Percentiles rank a stretch among this genome's conserved stretches.
These are phyloP conservation scores for Petromus typicus DNA, from an alignment of 2,113 vertebrate species.

Conservation along the genomic window DNA sequence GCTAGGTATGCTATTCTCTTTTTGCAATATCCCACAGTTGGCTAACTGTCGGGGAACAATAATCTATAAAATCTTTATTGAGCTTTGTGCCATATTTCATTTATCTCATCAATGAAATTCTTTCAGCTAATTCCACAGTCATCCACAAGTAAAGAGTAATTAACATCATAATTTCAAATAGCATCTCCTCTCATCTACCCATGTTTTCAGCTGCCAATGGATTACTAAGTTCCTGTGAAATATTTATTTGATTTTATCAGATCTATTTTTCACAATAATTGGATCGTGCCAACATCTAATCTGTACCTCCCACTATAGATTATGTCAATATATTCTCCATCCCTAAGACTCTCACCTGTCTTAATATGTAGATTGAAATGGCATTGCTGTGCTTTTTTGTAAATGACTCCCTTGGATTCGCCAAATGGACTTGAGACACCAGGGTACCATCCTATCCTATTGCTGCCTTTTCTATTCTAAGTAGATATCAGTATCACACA, in stretches of 20 bases:
- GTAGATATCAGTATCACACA: neutral
- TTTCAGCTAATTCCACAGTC: slow-evolving; percentile 7
- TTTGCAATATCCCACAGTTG: slow-evolving; percentile 22
- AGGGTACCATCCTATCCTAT: neutral
- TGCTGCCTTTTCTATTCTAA: neutral
- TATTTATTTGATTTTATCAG: slow-evolving; percentile 17
- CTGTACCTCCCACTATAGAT: neutral
- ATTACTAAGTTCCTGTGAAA: neutral
- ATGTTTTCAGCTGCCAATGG: neutral
- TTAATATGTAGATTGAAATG: neutral
- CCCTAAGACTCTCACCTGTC: neutral
- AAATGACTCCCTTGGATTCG: neutral
- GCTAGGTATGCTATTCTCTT: neutral
- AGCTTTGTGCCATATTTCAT: slow-evolving; percentile 41
- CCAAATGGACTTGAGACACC: accelerated
- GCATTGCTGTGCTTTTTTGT: neutral
- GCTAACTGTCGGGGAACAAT: slow-evolving; percentile 34
- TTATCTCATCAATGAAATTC: slow-evolving; percentile 8
- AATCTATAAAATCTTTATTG: neutral
- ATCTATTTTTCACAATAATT: neutral
- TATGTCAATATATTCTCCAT: neutral
- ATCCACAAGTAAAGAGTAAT: slow-evolving; percentile 24
- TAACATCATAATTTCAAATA: slow-evolving; percentile 52
- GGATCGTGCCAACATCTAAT: neutral
- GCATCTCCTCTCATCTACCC: neutral